A percentile compares a stretch with the other conserved stretches of the same genome.
phyloP scores from a whole-genome alignment of 1,140 invertebrate species.

The Pogonomyrmex barbatus region DNA sequence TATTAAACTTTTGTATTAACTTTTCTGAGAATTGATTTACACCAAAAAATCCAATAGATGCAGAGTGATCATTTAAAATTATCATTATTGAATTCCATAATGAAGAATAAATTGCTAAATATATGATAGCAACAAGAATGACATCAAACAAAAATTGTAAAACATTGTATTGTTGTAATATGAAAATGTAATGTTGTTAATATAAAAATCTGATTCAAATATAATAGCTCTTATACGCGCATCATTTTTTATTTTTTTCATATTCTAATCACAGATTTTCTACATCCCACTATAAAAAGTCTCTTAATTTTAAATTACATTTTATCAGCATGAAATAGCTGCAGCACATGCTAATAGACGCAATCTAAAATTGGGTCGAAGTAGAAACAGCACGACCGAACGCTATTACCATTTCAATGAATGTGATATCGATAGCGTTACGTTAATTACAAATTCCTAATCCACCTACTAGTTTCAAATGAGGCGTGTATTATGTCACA shows the following conservation, averaged over 20 bases:
- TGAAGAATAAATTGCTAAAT: not conserved
- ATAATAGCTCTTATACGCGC: not conserved
- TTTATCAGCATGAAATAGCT: not conserved
- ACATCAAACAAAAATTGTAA: constrained; percentile 64
- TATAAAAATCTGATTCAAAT: constrained; percentile 74
- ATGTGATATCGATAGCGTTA: constrained; percentile 36
- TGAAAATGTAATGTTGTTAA: constrained; percentile 64
- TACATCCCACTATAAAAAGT: not conserved
- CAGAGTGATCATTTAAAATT: not conserved
- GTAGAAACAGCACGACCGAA: constrained; percentile 4
- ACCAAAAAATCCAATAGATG: not conserved
- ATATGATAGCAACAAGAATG: constrained; percentile 21
- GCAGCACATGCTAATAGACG: not conserved
- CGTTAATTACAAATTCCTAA: constrained; percentile 60
- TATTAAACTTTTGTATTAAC: not conserved
- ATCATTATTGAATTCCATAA: constrained; percentile 31
- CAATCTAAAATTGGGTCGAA: constrained; percentile 23
- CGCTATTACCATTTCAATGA: constrained; percentile 35
- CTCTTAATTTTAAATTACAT: not conserved
- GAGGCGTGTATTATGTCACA: constrained; percentile 14
- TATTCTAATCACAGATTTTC: constrained; percentile 12
- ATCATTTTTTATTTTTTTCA: constrained; percentile 14
- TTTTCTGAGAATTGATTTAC: constrained; percentile 10
- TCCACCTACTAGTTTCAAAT: constrained; percentile 34
- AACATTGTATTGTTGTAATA: constrained; percentile 64